Percentiles rank a stretch among this genome's conserved stretches.
Evolutionary conservation across 2,888 invertebrate species (phyloP).

Genomic region (Caenorhabditis afra): DNA sequence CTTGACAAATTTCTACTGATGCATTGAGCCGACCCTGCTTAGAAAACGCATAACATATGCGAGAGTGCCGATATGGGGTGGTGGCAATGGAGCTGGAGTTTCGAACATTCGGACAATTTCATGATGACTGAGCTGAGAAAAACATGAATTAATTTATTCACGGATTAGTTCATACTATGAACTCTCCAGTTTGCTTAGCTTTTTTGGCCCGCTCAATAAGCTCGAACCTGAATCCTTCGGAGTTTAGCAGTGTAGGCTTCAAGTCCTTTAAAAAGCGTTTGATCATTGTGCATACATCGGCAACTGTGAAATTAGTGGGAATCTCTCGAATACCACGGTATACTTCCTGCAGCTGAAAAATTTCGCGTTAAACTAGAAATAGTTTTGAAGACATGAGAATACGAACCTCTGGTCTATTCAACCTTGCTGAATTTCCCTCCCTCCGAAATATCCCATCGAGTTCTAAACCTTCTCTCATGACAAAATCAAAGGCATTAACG

Average conservation of each 20-base stretch:
- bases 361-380: background rate
- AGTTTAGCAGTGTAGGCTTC: slow-evolving; percentile 47
- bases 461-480: slow-evolving; percentile 55
- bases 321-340: slow-evolving; percentile 63
- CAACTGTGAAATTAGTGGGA: slow-evolving; percentile 63
- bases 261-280: slow-evolving; percentile 71
- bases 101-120: slow-evolving; percentile 41
- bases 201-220: slow-evolving; percentile 27
- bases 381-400: too few species aligned
- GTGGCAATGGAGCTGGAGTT: slow-evolving; percentile 5
- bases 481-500: slow-evolving; percentile 67
- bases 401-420: slow-evolving; percentile 51
- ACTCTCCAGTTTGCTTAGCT: slow-evolving; percentile 27
- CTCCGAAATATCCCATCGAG: slow-evolving; percentile 72
- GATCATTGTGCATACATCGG: slow-evolving; percentile 71
- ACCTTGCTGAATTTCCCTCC: slow-evolving; percentile 65
- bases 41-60: slow-evolving; percentile 65
- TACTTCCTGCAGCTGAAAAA: slow-evolving; percentile 49
- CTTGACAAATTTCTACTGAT: background rate
- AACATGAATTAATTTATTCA: too few species aligned
- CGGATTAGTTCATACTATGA: background rate
- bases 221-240: slow-evolving; percentile 45
- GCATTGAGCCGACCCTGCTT: slow-evolving; percentile 15
- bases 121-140: slow-evolving; percentile 33
- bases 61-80: slow-evolving; percentile 61